Percentiles rank a stretch among this genome's conserved stretches.
Evolutionary conservation across 53 echinoderm and acorn worm genomes (phyloP).

Genomic region (Antedon mediterranea): DNA sequence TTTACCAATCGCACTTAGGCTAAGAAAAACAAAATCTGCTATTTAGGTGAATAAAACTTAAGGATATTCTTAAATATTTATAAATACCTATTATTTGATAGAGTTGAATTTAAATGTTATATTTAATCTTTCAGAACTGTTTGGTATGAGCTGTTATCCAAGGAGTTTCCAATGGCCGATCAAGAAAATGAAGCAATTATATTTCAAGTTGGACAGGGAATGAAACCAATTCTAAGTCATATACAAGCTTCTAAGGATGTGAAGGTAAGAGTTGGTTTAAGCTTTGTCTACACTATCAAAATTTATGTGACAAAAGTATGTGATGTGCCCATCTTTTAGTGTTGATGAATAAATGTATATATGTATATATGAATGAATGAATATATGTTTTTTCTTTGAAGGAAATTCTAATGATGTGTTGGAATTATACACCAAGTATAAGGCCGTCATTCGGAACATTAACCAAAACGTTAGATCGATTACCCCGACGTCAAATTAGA

Average conservation of each 20-base stretch:
- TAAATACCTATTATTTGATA: too few species aligned
- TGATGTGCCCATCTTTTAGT: too few species aligned
- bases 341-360: too few species aligned
- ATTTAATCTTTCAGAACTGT: constrained; percentile 36
- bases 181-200: constrained; percentile 78
- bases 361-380: too few species aligned
- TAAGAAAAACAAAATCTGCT: too few species aligned
- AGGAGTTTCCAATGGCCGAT: constrained; percentile 65
- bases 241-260: constrained; percentile 95
- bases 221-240: constrained; percentile 67
- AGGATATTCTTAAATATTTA: too few species aligned
- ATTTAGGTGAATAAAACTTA: too few species aligned
- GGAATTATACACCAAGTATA: constrained; percentile 57
- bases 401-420: constrained; percentile 98
- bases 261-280: too few species aligned
- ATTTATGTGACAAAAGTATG: too few species aligned
- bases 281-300: too few species aligned
- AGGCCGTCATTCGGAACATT: constrained; percentile 60
- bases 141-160: constrained; percentile 79
- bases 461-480: constrained; percentile 54
- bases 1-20: too few species aligned
- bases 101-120: neutral
- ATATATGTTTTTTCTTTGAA: too few species aligned
- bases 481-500: constrained; percentile 58
- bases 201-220: constrained; percentile 91